Conservation (phyloP, 1,140 invertebrate species). For the Sinella curviseta region DNA sequence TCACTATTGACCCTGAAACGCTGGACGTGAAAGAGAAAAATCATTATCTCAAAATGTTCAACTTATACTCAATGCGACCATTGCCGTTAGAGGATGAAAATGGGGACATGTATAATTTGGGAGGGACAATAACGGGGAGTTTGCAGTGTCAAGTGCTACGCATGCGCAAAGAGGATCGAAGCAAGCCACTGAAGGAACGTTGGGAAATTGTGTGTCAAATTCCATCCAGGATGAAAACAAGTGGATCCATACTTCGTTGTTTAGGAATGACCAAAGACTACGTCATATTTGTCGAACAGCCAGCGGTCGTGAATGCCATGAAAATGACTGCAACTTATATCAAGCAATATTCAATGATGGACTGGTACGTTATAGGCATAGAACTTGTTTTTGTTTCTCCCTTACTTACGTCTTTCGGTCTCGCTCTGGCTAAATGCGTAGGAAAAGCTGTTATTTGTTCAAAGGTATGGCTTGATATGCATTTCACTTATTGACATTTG, state of each 20-base stretch:
- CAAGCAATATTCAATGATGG: slow-evolving; percentile 19
- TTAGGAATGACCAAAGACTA: slow-evolving; percentile 62
- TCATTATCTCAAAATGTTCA: slow-evolving; percentile 24
- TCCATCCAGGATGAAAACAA: slow-evolving; percentile 12
- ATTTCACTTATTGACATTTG: background rate
- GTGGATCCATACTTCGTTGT: slow-evolving; percentile 54
- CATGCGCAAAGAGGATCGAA: background rate
- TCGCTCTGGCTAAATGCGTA: too few species aligned
- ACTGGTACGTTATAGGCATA: slow-evolving; percentile 1
- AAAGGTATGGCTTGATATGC: too few species aligned
- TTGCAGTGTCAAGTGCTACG: background rate
- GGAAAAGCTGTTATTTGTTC: too few species aligned
- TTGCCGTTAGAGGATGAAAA: slow-evolving; percentile 14
- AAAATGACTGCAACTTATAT: slow-evolving; percentile 32
- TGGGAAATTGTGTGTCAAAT: background rate
- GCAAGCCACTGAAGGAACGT: background rate
- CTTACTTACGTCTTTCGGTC: background rate
- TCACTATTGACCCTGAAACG: background rate
- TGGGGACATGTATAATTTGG: slow-evolving; percentile 12
- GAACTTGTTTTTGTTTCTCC: background rate
- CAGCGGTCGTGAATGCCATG: slow-evolving; percentile 47
- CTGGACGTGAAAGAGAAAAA: background rate
- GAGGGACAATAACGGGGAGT: background rate
- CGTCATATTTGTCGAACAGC: slow-evolving; percentile 60
- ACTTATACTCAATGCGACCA: background rate